phyloP scores from a whole-genome alignment of 2,797 vertebrate species.

The Myripristis murdjan region DNA sequence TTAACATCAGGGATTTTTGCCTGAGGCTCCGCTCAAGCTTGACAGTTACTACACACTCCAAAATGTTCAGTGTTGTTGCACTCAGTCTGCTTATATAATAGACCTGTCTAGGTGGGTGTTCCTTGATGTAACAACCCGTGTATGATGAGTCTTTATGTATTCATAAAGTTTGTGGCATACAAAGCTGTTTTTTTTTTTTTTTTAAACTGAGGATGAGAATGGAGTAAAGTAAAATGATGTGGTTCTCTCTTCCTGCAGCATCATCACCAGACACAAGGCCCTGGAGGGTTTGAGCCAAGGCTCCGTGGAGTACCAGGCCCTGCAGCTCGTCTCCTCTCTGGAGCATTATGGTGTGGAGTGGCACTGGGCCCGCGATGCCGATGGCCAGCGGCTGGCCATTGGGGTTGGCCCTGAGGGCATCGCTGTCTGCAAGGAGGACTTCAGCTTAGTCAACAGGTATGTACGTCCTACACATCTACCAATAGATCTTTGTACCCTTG shows the following conservation, averaged over 20 bases:
- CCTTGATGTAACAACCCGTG: constrained; percentile 2
- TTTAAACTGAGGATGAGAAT: not conserved
- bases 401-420: constrained; percentile 97
- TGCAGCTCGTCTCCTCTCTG: constrained; percentile 93
- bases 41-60: constrained; percentile 9
- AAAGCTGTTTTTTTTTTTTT: constrained; percentile 1
- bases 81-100: not conserved
- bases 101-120: not conserved
- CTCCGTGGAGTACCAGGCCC: constrained; percentile 94
- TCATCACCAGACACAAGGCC: constrained; percentile 92
- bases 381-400: constrained; percentile 91
- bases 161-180: not conserved
- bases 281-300: constrained; percentile 91
- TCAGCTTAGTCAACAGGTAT: constrained; percentile 94
- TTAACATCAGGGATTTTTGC: constrained; percentile 16
- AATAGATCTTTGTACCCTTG: not conserved
- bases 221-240: not conserved
- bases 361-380: constrained; percentile 94
- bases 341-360: constrained; percentile 98
- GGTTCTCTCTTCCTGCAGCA: constrained; percentile 80
- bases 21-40: not conserved
- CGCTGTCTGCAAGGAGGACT: constrained; percentile 94
- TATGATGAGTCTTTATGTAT: not conserved
- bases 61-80: not conserved
- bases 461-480: not conserved